Evolutionary conservation across 2,888 invertebrate species (phyloP).

Genomic region (Pseudeuparius sepicola): DNA sequence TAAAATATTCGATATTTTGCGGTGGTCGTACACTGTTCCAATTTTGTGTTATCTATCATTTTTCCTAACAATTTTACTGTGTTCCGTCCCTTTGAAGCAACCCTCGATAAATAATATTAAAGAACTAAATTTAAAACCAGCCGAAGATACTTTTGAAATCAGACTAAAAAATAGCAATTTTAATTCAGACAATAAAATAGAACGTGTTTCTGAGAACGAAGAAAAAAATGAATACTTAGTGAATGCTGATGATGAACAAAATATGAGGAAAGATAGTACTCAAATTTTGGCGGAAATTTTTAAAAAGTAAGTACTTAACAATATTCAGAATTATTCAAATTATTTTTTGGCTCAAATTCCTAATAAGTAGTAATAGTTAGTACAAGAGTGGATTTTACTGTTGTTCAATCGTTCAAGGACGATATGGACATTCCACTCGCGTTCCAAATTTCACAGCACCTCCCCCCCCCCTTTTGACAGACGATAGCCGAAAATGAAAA

Average conservation of each 20-base stretch:
- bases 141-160: conserved; percentile 35
- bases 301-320: conserved; percentile 33
- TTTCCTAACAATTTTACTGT: conserved; percentile 43
- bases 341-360: too few relatives aligned
- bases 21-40: conserved; percentile 47
- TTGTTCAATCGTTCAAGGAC: too few relatives aligned
- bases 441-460: too few relatives aligned
- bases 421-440: too few relatives aligned
- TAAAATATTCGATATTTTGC: conserved; percentile 28
- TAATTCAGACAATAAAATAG: conserved; percentile 41
- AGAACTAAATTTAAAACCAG: conserved; percentile 24
- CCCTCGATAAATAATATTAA: conserved; percentile 26
- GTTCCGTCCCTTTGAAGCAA: conserved; percentile 40
- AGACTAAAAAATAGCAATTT: conserved; percentile 42
- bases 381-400: too few relatives aligned
- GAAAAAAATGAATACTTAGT: conserved; percentile 43
- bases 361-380: too few relatives aligned
- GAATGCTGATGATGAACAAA: conserved; percentile 35
- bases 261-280: conserved; percentile 33
- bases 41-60: conserved; percentile 46
- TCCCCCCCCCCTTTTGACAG: too few relatives aligned
- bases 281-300: conserved; percentile 37
- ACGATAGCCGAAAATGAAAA: too few relatives aligned
- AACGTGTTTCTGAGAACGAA: conserved; percentile 36
- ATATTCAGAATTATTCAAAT: neutral